Conservation (phyloP, 2,113 vertebrate genomes). For the Glaucomys volans region DNA sequence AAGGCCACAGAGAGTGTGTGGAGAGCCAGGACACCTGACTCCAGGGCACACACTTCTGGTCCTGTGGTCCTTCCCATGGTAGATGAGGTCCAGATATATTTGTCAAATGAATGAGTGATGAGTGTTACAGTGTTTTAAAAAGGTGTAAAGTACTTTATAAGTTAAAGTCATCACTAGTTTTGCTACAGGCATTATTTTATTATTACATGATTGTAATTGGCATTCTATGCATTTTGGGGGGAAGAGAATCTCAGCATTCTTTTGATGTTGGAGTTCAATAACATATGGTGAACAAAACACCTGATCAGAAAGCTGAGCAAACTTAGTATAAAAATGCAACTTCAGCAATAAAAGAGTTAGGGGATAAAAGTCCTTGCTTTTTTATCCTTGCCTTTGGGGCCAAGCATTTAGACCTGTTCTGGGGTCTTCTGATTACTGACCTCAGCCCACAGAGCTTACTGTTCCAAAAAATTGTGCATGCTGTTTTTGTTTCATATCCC, state of each 20-base stretch:
- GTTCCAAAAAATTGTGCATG: not conserved
- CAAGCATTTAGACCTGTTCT: not conserved
- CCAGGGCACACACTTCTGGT: not conserved
- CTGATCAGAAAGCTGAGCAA: not conserved
- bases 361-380: not conserved
- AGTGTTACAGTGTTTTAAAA: not conserved
- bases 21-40: not conserved
- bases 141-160: not conserved
- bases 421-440: not conserved
- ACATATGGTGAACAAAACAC: not conserved
- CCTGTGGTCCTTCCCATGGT: accelerated
- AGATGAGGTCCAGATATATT: not conserved
- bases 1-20: not conserved
- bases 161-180: not conserved
- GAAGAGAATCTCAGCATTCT: not conserved
- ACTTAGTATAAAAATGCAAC: not conserved
- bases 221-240: not conserved
- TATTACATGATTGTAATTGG: not conserved
- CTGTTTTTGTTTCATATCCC: not conserved
- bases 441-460: not conserved
- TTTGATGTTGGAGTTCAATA: not conserved
- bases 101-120: not conserved
- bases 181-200: not conserved
- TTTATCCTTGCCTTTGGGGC: not conserved
- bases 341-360: not conserved